Evolutionary conservation across 2,888 invertebrate genomes (phyloP), one percentile per base, ranked within the genome.

Genomic region (Agriopis aurantiaria): DNA sequence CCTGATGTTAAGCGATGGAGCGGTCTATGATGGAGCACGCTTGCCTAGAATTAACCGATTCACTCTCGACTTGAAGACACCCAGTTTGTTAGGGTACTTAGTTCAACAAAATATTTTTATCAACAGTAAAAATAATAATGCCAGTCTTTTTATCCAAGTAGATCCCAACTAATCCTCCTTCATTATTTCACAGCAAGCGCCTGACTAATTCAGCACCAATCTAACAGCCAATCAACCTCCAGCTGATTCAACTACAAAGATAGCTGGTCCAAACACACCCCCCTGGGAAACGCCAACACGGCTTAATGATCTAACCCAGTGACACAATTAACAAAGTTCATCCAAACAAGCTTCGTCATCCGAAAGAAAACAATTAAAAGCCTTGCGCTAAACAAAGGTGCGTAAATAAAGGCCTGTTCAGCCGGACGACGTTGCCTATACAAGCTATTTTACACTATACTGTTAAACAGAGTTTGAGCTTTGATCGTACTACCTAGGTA

Each of bases 371-470:
- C 72, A 76, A 72, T 75, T 73, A 71, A 70, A 71, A 66, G 48
- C 61, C 58, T 60, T 64, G 61, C 58, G 48, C 58, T 61, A 23
- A 65, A 67, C 69, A 67, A 67, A 73, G 71, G 52, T 63, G 69
- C 73, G 71, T 59, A 56, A 74, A 79, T 79, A 79, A 77, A 79
- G 68, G 75, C 76, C 78, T 77, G 77, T 80, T 77, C 76, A 78
- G 66, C 73, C 74, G 69, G 49, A 65, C 65, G 57, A 65, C 58
- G 61, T 23, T 46, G 65, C 17, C 68, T 72, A 69, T 68, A 68
- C 69, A 68, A 73, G 68, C 51, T 62, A 51, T 49, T 9, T 48
- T 23, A 53, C 46, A 14, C 14, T 66, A 53, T 46, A 60, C 41
- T 41, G 2, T 3, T 23, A 49, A 41, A 55, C 53, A 66, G 66